Base-by-base conservation (phyloP, 2,797 vertebrate genomes). In the Pogonophryne albipinna region DNA sequence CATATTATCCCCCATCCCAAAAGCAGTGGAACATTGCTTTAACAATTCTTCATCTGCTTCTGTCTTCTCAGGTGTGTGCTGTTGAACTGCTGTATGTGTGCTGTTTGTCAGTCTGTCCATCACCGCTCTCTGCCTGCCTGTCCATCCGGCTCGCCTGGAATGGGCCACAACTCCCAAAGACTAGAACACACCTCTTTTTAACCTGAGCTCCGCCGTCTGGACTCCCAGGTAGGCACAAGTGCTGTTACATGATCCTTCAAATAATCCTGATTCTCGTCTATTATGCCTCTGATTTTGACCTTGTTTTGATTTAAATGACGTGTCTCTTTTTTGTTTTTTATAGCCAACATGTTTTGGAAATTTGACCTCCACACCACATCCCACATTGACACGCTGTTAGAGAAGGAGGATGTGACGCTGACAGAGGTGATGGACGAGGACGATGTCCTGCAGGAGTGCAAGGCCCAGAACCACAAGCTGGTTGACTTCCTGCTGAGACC, bases 361-460 rank as follows among this genome's bases (percentile, higher is more conserved):
- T 99, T 99, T 94, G 98, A 99, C 93, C 97, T 99, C 82, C 98
- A 99, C 93, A 99, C 98, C 64, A 99, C 98, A 90, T 99, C 98
- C 74, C 98, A 99, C 94, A 98, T 99, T 87, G 98, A 99, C 95
- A 99, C 98, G 0, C 96, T 99, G 89, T 94, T 99, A 71, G 98
- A 99, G 81, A 97, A 97, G 94, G 98, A 99, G 92, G 98, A 99
- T 93, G 98, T 99, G 84, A 99, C 97, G 0, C 93, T 99, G 86
- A 97, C 96, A 47, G 98, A 99, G 82, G 87, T 99, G 67, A 99
- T 99, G 98, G 98, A 99, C 62, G 98, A 99, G 92, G 98, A 99
- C 68, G 98, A 99, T 42, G 97, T 99, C 89, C 94, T 99, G 71
- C 98, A 99, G 90, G 98, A 99, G 80, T 99, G 98, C 91, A 99